A percentile compares a stretch with the other conserved stretches of the same genome.
Conservation (phyloP, 1,140 invertebrate genomes). For the Apis laboriosa region DNA sequence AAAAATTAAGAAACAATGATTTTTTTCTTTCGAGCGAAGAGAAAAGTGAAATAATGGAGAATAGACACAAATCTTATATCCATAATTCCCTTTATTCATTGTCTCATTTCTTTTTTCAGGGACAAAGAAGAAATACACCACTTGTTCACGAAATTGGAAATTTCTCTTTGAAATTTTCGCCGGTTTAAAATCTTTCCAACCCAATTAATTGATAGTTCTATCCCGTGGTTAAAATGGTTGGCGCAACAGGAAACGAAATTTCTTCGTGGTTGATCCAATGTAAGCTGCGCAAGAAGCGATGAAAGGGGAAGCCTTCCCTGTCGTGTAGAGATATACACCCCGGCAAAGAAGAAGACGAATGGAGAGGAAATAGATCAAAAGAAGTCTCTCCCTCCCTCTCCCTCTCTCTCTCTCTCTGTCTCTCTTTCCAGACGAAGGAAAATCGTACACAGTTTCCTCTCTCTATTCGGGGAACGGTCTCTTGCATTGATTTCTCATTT, state of each 20-base stretch:
- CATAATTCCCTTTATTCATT: too few species aligned
- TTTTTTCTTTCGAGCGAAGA: too few species aligned
- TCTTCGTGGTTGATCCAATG: constrained; percentile 22
- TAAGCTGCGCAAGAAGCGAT: constrained; percentile 34
- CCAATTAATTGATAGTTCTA: neutral
- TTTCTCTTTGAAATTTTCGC: too few species aligned
- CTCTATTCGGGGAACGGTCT: neutral
- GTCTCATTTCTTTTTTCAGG: too few species aligned
- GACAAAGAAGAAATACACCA: too few species aligned
- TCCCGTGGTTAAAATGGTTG: neutral
- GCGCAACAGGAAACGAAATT: constrained; percentile 15
- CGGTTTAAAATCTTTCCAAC: neutral
- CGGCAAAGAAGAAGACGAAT: constrained; percentile 28
- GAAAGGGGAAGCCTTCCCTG: neutral
- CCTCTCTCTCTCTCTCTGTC: too few species aligned
- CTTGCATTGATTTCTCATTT: constrained; percentile 38
- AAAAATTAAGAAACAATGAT: too few species aligned
- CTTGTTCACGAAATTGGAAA: neutral
- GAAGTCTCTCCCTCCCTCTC: neutral
- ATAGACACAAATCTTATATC: too few species aligned
- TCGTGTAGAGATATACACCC: constrained; percentile 5
- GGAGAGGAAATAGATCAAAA: constrained; percentile 14
- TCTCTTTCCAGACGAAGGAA: too few species aligned
- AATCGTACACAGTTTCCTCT: constrained; percentile 30
- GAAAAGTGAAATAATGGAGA: too few species aligned